A percentile compares a stretch with the other conserved stretches of the same genome.
Evolutionary conservation across 2,797 vertebrate species (phyloP).

Genomic region (Channa striata): DNA sequence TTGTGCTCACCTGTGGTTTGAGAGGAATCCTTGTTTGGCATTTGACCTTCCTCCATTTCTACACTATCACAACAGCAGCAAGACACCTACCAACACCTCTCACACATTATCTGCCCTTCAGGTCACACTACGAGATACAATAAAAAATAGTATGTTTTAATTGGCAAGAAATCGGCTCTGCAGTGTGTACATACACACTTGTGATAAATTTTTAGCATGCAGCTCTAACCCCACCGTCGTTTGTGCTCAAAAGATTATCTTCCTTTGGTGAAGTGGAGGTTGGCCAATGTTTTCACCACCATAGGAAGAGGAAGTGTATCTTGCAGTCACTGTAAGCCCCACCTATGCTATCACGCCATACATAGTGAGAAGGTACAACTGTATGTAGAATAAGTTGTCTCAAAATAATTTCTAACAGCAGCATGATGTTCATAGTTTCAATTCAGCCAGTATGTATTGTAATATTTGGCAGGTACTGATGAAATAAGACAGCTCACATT

Average conservation of each 20-base stretch:
- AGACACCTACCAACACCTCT: slow-evolving; percentile 36
- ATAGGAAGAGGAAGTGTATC: slow-evolving; percentile 82
- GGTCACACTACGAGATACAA: slow-evolving; percentile 20
- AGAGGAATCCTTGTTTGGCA: slow-evolving; percentile 54
- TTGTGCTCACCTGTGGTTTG: slow-evolving; percentile 69
- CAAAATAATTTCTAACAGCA: too few relatives aligned
- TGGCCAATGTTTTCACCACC: slow-evolving; percentile 78
- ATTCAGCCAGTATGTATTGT: background rate
- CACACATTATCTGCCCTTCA: slow-evolving; percentile 43
- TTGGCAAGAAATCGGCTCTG: slow-evolving; percentile 30
- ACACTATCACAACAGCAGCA: slow-evolving; percentile 18
- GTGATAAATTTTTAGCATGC: slow-evolving; percentile 34
- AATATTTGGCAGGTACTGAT: background rate
- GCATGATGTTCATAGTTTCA: background rate
- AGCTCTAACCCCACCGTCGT: slow-evolving; percentile 40
- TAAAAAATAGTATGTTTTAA: background rate
- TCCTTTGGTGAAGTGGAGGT: slow-evolving; percentile 71
- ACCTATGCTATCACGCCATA: slow-evolving; percentile 68
- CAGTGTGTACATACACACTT: slow-evolving; percentile 26
- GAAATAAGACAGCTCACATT: background rate
- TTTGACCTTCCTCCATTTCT: slow-evolving; percentile 76
- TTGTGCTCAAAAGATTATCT: slow-evolving; percentile 65
- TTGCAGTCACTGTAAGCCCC: slow-evolving; percentile 73
- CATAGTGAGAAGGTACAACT: slow-evolving; percentile 46
- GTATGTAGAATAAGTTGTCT: slow-evolving; percentile 2